Percentiles rank a stretch among this genome's conserved stretches.
These are phyloP conservation scores for Cremastinae sp. DNA, from an alignment of 2,888 invertebrate genomes.

Conservation along the genomic window DNA sequence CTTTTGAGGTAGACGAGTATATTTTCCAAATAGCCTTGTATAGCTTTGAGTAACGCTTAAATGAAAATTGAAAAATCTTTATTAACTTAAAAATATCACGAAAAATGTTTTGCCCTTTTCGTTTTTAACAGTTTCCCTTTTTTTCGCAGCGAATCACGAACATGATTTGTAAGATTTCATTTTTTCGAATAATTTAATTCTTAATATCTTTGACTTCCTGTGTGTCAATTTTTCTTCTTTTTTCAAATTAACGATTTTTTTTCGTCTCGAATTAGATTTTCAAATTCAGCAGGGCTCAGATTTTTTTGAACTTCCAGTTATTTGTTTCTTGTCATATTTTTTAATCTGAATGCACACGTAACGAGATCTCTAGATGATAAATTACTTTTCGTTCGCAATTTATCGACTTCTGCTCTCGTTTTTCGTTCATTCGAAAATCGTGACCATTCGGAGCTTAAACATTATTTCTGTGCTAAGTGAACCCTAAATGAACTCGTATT, in stretches of 20 bases:
- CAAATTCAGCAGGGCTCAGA: not conserved
- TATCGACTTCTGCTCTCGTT: not conserved
- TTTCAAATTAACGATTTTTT: too few relatives aligned
- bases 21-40: constrained; percentile 78
- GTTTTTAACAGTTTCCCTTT: constrained; percentile 24
- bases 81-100: constrained; percentile 59
- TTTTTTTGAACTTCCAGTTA: not conserved
- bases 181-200: not conserved
- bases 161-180: constrained; percentile 14
- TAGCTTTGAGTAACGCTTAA: constrained; percentile 77
- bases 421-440: not conserved
- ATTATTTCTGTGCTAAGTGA: constrained; percentile 27
- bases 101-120: constrained; percentile 48
- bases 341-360: too few relatives aligned
- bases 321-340: too few relatives aligned
- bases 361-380: too few relatives aligned
- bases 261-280: too few relatives aligned
- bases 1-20: constrained; percentile 79
- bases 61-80: constrained; percentile 68
- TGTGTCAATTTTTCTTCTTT: not conserved
- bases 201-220: not conserved
- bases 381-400: too few relatives aligned
- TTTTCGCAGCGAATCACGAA: constrained; percentile 27
- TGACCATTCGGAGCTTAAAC: constrained; percentile 1
- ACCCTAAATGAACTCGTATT: constrained; percentile 6